These are phyloP conservation scores for Limnothrissa miodon DNA, from an alignment of 2,113 vertebrate species.

Conservation along the genomic window DNA sequence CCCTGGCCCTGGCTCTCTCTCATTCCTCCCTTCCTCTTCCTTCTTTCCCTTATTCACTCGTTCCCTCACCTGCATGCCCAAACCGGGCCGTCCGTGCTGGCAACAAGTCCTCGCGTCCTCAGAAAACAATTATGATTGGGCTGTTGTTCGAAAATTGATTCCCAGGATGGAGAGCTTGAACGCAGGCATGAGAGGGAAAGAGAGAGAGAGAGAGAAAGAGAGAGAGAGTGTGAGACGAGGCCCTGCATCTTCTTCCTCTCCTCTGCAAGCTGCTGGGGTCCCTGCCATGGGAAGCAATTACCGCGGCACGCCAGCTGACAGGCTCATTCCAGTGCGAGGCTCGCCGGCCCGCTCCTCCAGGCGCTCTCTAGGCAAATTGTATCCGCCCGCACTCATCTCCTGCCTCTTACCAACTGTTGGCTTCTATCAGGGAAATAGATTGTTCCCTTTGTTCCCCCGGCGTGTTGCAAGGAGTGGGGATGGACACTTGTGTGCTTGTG, in stretches of 20 bases:
- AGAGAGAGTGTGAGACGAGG: constrained; percentile 45
- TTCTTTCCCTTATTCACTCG: not conserved
- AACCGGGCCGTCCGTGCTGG: constrained; percentile 58
- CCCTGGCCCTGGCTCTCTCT: constrained; percentile 59
- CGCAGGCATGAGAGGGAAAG: not conserved
- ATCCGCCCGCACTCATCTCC: constrained; percentile 88
- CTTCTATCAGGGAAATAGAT: constrained; percentile 88
- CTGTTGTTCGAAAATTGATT: constrained; percentile 85
- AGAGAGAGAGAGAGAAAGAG: not conserved
- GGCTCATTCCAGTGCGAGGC: constrained; percentile 85
- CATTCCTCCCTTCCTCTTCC: not conserved
- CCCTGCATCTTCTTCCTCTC: constrained; percentile 70
- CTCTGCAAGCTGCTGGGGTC: constrained; percentile 77
- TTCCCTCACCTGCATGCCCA: constrained; percentile 51
- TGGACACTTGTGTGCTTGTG: constrained; percentile 56
- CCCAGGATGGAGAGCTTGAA: constrained; percentile 72
- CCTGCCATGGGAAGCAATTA: constrained; percentile 99
- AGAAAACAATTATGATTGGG: constrained; percentile 89
- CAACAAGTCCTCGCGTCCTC: constrained; percentile 83
- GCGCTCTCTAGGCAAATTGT: constrained; percentile 98
- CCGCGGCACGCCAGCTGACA: constrained; percentile 95
- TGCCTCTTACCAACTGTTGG: constrained; percentile 88
- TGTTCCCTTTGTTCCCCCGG: constrained; percentile 86
- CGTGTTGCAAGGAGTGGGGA: constrained; percentile 76
- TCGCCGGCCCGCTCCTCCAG: constrained; percentile 84